phyloP scores from a whole-genome alignment of 1,140 invertebrate species.

The Nebria ingens region DNA sequence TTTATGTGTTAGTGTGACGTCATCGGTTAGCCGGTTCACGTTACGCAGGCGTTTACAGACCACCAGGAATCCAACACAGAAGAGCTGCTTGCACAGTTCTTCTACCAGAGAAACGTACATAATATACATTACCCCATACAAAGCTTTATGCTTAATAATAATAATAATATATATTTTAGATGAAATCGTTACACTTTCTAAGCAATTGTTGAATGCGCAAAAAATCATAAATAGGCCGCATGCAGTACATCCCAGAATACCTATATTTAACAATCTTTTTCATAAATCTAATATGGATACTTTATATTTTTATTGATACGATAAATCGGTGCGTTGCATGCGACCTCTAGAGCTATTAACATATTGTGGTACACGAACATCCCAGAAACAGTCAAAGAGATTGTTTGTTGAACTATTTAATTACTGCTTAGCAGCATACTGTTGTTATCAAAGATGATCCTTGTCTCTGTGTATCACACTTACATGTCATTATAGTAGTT shows the following conservation, averaged over 20 bases:
- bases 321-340: not conserved
- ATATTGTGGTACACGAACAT: not conserved
- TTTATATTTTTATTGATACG: not conserved
- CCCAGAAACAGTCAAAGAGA: not conserved
- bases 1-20: not conserved
- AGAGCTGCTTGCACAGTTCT: too few species aligned
- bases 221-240: not conserved
- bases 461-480: constrained; percentile 7
- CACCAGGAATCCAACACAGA: too few species aligned
- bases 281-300: not conserved
- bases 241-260: not conserved
- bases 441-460: not conserved
- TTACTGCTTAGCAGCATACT: constrained; percentile 2
- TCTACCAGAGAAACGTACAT: too few species aligned
- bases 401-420: not conserved
- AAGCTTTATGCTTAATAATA: not conserved
- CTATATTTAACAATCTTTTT: not conserved
- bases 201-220: constrained; percentile 9
- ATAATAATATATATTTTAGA: not conserved
- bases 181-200: constrained; percentile 3
- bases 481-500: constrained; percentile 1
- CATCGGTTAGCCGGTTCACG: too few species aligned
- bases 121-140: not conserved
- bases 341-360: not conserved
- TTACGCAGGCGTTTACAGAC: too few species aligned